These are phyloP conservation scores for Xiphophorus hellerii DNA, from an alignment of 2,113 vertebrate genomes.

Conservation along the genomic window DNA sequence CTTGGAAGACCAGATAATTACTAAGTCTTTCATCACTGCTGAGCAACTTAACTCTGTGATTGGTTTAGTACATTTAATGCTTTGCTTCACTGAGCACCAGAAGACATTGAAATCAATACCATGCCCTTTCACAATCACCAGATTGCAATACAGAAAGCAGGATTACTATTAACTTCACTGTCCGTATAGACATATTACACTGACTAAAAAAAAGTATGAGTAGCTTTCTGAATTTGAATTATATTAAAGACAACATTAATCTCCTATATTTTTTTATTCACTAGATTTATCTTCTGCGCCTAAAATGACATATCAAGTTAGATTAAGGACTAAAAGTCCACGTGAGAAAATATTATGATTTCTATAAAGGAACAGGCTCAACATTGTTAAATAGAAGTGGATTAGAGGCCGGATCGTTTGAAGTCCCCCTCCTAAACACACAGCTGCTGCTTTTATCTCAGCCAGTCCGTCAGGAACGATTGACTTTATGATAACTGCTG, in stretches of 20 bases:
- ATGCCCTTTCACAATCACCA: conserved; percentile 22
- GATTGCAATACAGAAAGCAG: conserved; percentile 1
- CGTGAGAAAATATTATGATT: background rate
- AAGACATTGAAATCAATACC: conserved; percentile 9
- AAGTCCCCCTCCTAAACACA: conserved; percentile 34
- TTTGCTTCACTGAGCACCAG: background rate
- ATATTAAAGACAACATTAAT: too few relatives aligned
- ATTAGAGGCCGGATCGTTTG: conserved; percentile 42
- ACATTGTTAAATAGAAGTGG: conserved; percentile 10
- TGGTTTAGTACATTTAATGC: conserved; percentile 3
- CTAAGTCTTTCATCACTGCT: background rate
- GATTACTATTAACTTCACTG: background rate
- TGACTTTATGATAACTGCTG: conserved; percentile 53
- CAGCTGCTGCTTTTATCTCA: conserved; percentile 43
- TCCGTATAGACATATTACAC: background rate
- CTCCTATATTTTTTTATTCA: background rate
- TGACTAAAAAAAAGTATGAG: background rate
- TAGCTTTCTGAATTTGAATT: background rate
- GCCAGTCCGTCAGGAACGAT: conserved; percentile 33
- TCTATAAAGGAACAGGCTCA: conserved; percentile 1
- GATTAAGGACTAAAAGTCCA: background rate
- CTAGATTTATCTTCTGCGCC: background rate
- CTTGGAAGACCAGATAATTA: background rate
- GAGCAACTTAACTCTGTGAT: background rate
- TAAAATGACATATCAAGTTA: background rate